Evolutionary conservation across 2,888 invertebrate genomes (phyloP), one percentile per base, ranked within the genome.

Genomic region (Nephrotoma appendiculata): DNA sequence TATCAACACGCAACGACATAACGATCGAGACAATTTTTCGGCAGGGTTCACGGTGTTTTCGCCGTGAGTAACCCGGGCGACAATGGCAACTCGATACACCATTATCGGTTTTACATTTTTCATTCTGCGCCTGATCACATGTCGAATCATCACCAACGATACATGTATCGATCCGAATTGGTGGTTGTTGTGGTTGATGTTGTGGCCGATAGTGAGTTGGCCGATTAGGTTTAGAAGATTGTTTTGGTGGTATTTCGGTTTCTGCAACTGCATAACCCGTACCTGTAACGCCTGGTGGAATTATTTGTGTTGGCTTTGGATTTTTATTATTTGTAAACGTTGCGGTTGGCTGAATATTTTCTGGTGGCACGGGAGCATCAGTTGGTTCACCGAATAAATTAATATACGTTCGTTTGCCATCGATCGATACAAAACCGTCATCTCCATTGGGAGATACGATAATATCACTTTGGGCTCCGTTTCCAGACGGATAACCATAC

Each of bases 141-240:
- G 98, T 98, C 0, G 96, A 95, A 89, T 97, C 96, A 89, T 98
- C 98, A 0, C 98, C 98, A 0, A 98, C 98, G 31, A 98, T 98
- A 89, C 98, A 98, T 0, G 98, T 98, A 90, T 98, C 98, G 88
- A 98, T 98, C 88, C 98, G 89, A 90, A 92, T 92, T 0, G 92
- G 92, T 9, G 91, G 91, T 86, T 90, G 91, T 5, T 91, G 91
- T 2, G 91, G 90, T 85, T 91, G 89, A 91, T 71, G 90, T 85
- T 91, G 89, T 41, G 90, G 90, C 31, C 91, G 89, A 87, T 88
- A 96, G 94, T 90, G 85, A 31, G n/a, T 31, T 7, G 86, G 86
- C 11, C 86, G 86, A 86, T 86, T 52, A 6, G 41, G n/a, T 57
- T 86, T 95, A 93, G 95, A 94, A 83, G 94, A 91, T 57, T 91